A percentile compares a stretch with the other conserved stretches of the same genome.
phyloP scores from a whole-genome alignment of 2,797 vertebrate genomes.

The Amphiprion clarkii region DNA sequence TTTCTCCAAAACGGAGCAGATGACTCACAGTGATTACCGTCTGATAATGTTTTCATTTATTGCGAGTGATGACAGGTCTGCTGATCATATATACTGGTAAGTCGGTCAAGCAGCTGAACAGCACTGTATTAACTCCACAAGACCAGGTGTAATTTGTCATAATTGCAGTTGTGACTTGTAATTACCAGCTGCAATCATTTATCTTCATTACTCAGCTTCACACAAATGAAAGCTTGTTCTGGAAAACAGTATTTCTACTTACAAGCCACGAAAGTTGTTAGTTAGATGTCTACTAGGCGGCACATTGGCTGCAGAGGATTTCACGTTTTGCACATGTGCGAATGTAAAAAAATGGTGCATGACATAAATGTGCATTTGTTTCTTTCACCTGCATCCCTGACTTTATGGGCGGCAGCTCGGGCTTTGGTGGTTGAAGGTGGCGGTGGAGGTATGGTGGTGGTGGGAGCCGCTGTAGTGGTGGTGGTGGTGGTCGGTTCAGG shows the following conservation, averaged over 20 bases:
- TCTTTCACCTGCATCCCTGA: constrained; percentile 89
- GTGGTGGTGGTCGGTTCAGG: constrained; percentile 72
- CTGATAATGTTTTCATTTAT: constrained; percentile 68
- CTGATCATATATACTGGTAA: constrained; percentile 51
- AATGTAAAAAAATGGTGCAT: not conserved
- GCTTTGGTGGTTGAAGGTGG: constrained; percentile 77
- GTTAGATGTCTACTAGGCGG: constrained; percentile 13
- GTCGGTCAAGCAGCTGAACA: constrained; percentile 27
- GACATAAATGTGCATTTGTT: constrained; percentile 4
- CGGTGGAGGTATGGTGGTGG: constrained; percentile 47
- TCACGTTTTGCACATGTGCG: constrained; percentile 10
- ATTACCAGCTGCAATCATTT: constrained; percentile 55
- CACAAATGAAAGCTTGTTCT: constrained; percentile 63
- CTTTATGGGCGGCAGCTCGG: constrained; percentile 80
- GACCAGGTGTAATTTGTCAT: constrained; percentile 55
- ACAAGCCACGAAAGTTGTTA: constrained; percentile 54
- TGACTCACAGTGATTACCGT: constrained; percentile 51
- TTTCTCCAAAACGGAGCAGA: constrained; percentile 57
- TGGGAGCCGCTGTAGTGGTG: constrained; percentile 59
- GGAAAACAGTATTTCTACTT: constrained; percentile 28
- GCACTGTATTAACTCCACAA: constrained; percentile 33
- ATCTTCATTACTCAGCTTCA: constrained; percentile 54
- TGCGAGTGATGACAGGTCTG: constrained; percentile 58
- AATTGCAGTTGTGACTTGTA: constrained; percentile 55
- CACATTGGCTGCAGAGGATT: constrained; percentile 40